Percentiles rank a stretch among this genome's conserved stretches.
These are phyloP conservation scores for Myopa testacea DNA, from an alignment of 2,888 invertebrate genomes.

Conservation along the genomic window DNA sequence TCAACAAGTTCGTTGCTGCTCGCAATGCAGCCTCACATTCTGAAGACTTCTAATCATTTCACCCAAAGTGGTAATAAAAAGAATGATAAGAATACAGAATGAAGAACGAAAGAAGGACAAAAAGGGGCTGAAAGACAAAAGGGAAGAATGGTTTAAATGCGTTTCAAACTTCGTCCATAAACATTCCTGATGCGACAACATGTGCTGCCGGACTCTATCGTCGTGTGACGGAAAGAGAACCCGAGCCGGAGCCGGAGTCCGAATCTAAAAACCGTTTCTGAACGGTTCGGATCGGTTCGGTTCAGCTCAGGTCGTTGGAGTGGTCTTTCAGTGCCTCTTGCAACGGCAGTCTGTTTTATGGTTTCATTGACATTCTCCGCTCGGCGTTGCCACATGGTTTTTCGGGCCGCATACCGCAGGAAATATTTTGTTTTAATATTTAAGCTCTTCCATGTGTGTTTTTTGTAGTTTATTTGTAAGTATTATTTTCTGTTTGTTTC, in stretches of 20 bases:
- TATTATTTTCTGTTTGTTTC: background rate
- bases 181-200: conserved; percentile 5
- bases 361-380: conserved; percentile 34
- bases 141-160: background rate
- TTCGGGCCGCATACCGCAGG: too few relatives aligned
- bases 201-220: background rate
- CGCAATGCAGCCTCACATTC: background rate
- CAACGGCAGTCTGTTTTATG: conserved; percentile 18
- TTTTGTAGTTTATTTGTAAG: background rate
- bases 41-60: background rate
- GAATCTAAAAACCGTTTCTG: background rate
- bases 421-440: conserved; percentile 1
- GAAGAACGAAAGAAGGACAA: background rate
- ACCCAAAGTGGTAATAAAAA: background rate
- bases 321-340: background rate
- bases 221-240: background rate
- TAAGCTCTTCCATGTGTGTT: background rate
- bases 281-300: background rate
- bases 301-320: background rate
- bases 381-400: conserved; percentile 20
- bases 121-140: background rate
- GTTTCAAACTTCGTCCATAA: conserved; percentile 1
- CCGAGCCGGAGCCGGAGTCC: background rate
- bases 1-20: background rate
- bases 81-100: background rate